phyloP scores from a whole-genome alignment of 2,888 invertebrate species.

The Ramazzottius varieornatus region DNA sequence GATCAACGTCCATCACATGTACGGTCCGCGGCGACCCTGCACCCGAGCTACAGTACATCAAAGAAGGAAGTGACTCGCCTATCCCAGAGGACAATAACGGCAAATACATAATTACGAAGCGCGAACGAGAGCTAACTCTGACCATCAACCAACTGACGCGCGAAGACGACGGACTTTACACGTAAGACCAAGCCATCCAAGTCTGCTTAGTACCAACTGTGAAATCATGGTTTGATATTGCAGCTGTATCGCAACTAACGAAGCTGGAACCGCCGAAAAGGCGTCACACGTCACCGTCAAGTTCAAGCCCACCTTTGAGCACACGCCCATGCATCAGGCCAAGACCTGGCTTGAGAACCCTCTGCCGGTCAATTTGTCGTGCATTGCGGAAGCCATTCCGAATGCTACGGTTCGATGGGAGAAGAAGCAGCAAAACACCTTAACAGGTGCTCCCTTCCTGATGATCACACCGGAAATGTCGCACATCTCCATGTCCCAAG shows the following conservation, averaged over 20 bases:
- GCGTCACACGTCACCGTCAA: background rate
- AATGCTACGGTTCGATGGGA: constrained; percentile 73
- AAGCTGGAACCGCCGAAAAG: constrained; percentile 9
- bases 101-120: background rate
- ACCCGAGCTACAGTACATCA: background rate
- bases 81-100: background rate
- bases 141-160: constrained; percentile 37
- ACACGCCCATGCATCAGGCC: background rate
- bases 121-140: constrained; percentile 19
- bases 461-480: background rate
- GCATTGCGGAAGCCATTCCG: constrained; percentile 52
- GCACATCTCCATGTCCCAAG: no score
- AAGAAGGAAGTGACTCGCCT: background rate
- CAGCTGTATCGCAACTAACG: constrained; percentile 54
- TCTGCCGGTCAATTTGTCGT: constrained; percentile 48
- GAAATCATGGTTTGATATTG: no score
- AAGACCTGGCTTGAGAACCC: constrained; percentile 47
- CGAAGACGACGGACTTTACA: constrained; percentile 60
- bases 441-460: background rate
- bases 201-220: no score
- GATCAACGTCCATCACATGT: background rate
- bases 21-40: background rate
- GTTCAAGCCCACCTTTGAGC: background rate
- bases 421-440: constrained; percentile 7
- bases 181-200: no score